phyloP scores from a whole-genome alignment of 2,888 invertebrate genomes.

The Ormyrus nitidulus region DNA sequence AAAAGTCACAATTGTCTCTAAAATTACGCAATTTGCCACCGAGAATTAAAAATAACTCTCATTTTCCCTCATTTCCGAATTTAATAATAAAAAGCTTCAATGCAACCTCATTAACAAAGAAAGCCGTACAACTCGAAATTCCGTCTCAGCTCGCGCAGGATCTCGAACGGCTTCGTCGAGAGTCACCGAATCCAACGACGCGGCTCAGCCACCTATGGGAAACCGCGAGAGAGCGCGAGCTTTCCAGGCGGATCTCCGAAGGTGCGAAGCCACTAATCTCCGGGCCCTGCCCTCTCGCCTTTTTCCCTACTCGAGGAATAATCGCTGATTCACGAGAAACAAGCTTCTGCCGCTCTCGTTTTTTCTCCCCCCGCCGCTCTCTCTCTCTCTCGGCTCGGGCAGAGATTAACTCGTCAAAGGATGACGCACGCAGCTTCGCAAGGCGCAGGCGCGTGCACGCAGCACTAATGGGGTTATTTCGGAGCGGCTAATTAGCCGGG shows the following conservation, averaged over 20 bases:
- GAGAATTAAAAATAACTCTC: too few relatives aligned
- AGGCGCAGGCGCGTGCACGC: constrained; percentile 63
- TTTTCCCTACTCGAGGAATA: constrained; percentile 66
- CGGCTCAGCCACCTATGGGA: too few relatives aligned
- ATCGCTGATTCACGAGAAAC: constrained; percentile 72
- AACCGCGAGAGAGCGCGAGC: neutral
- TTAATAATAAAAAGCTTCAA: too few relatives aligned
- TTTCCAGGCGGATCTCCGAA: constrained; percentile 14
- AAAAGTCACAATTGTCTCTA: too few relatives aligned
- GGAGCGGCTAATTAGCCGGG: constrained; percentile 67
- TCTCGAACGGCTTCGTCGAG: too few relatives aligned
- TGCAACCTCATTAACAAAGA: too few relatives aligned
- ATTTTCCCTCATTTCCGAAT: too few relatives aligned
- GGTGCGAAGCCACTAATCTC: constrained; percentile 36
- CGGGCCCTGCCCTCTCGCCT: constrained; percentile 53
- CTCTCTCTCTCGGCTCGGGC: constrained; percentile 19
- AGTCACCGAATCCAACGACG: too few relatives aligned
- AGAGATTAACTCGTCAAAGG: constrained; percentile 71
- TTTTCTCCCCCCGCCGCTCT: constrained; percentile 24
- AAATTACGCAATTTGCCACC: too few relatives aligned
- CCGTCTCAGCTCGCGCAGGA: too few relatives aligned
- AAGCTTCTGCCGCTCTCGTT: neutral
- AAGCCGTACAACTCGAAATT: too few relatives aligned
- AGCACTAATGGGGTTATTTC: constrained; percentile 71
- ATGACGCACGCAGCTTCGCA: constrained; percentile 64